These are phyloP conservation scores for Polypterus bichir DNA, from an alignment of 2,113 vertebrate genomes.

Conservation along the genomic window DNA sequence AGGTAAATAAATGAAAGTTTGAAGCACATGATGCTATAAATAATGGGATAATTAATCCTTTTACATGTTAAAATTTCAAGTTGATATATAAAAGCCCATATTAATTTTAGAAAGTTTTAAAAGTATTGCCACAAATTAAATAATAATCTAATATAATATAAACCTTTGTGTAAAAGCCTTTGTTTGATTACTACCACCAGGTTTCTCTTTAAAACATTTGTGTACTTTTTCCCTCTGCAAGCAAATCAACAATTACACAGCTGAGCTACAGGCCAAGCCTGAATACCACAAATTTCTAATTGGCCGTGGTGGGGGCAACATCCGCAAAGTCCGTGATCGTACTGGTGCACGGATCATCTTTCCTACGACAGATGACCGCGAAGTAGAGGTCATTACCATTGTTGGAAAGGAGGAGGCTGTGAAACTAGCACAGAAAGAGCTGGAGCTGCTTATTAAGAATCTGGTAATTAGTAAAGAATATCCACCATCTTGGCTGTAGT, in stretches of 20 bases:
- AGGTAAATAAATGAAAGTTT: not conserved
- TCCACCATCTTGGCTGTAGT: too few relatives aligned
- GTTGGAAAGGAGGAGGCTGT: conserved; percentile 58
- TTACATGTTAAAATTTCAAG: too few relatives aligned
- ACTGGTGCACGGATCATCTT: conserved; percentile 59
- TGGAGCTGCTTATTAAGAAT: conserved; percentile 57
- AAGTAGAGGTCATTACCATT: conserved; percentile 63
- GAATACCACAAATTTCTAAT: conserved; percentile 67
- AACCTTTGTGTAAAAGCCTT: too few relatives aligned
- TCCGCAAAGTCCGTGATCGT: conserved; percentile 51
- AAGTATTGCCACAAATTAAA: too few relatives aligned
- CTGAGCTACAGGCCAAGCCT: conserved; percentile 50
- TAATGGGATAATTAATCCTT: too few relatives aligned
- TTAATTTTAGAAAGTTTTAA: too few relatives aligned
- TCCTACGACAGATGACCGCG: conserved; percentile 42
- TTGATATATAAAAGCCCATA: too few relatives aligned
- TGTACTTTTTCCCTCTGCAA: conserved; percentile 14
- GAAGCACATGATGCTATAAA: too few relatives aligned
- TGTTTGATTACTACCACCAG: too few relatives aligned
- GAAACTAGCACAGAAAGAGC: conserved; percentile 46
- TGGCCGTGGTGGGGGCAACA: conserved; percentile 53
- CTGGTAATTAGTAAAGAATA: conserved; percentile 34
- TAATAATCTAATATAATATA: too few relatives aligned
- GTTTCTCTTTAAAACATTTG: too few relatives aligned
- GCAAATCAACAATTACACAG: conserved; percentile 63